phyloP scores from a whole-genome alignment of 2,113 vertebrate genomes.

The Ia io region DNA sequence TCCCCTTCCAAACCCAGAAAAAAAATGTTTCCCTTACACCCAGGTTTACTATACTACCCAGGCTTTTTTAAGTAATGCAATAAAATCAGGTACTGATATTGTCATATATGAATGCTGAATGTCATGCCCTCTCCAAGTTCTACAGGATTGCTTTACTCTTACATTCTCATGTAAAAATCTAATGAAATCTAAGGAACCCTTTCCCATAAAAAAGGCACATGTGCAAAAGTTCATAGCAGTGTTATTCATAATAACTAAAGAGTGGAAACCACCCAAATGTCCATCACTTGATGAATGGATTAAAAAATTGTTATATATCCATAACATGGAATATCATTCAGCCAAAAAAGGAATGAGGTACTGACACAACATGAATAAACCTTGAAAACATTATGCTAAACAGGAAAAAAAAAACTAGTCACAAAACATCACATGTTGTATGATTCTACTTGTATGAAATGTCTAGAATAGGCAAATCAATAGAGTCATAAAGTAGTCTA shows the following conservation, averaged over 20 bases:
- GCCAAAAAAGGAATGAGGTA: constrained; percentile 7
- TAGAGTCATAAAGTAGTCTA: neutral
- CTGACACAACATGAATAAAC: neutral
- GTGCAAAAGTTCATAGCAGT: neutral
- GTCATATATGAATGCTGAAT: constrained; percentile 26
- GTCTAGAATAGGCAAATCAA: constrained; percentile 12
- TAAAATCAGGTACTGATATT: constrained; percentile 2
- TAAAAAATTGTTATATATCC: neutral
- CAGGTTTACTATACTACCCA: neutral
- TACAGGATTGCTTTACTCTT: neutral
- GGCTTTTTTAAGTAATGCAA: constrained; percentile 24
- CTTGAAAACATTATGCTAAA: constrained; percentile 32
- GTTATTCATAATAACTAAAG: neutral
- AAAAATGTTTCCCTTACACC: constrained; percentile 16
- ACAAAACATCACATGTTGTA: neutral
- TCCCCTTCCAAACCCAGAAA: constrained; percentile 9
- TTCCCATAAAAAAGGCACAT: neutral
- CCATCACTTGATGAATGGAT: neutral
- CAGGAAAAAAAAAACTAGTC: too few species aligned
- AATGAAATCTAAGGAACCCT: constrained; percentile 19
- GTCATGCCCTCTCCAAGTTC: neutral
- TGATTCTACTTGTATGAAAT: neutral
- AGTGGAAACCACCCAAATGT: neutral
- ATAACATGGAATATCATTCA: constrained; percentile 14
- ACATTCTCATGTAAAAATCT: constrained; percentile 10